Percentiles rank a stretch among this genome's conserved stretches.
Evolutionary conservation across 2,797 vertebrate genomes (phyloP).

Genomic region (Falco concolor): DNA sequence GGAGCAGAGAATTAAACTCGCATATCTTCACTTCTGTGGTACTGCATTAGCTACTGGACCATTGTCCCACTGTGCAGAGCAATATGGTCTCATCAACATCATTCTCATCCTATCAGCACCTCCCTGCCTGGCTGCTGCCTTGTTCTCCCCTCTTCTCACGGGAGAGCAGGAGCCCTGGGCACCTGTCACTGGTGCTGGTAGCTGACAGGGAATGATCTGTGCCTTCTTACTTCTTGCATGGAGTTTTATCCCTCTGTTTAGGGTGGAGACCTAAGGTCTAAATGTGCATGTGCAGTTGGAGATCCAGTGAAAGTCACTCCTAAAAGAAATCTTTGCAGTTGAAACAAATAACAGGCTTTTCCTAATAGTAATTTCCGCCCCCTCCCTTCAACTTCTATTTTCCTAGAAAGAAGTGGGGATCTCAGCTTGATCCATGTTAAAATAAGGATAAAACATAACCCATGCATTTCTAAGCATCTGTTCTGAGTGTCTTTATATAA

Average conservation of each 20-base stretch:
- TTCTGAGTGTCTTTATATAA: background rate
- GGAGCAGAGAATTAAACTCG: background rate
- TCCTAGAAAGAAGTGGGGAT: background rate
- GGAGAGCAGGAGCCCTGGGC: background rate
- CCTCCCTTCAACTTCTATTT: background rate
- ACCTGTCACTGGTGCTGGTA: background rate
- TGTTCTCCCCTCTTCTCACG: background rate
- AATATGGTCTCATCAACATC: background rate
- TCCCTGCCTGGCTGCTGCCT: background rate
- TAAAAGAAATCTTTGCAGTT: background rate
- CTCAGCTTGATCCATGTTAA: background rate
- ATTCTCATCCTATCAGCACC: background rate
- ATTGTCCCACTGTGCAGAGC: background rate
- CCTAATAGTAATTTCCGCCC: accelerated
- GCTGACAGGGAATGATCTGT: background rate
- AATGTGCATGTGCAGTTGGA: background rate
- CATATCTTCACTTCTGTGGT: background rate
- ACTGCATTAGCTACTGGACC: background rate
- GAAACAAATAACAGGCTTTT: background rate
- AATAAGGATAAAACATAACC: background rate
- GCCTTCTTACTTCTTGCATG: background rate
- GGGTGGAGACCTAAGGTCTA: background rate
- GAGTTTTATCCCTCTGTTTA: background rate
- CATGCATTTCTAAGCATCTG: background rate
- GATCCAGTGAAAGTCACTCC: background rate